A percentile compares a stretch with the other conserved stretches of the same genome.
Evolutionary conservation across 2,888 invertebrate species (phyloP).

Genomic region (Resseliella maxima): DNA sequence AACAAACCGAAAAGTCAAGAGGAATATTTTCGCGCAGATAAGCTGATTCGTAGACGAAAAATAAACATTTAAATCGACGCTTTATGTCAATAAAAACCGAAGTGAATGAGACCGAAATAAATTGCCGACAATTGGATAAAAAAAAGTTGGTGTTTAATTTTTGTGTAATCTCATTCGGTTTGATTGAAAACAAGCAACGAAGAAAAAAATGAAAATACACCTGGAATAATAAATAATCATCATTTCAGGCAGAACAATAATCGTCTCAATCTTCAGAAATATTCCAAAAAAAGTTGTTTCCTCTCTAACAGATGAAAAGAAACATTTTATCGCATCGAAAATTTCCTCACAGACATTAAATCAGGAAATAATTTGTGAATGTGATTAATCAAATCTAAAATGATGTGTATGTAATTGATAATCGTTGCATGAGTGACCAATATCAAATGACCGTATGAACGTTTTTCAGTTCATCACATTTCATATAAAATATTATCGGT

Average conservation of each 20-base stretch:
- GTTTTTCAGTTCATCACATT: not conserved
- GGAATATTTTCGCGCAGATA: not conserved
- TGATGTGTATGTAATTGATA: conserved; percentile 31
- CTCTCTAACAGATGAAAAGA: not conserved
- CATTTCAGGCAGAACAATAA: not conserved
- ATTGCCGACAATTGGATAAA: not conserved
- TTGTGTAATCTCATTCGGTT: conserved; percentile 46
- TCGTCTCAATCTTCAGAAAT: not conserved
- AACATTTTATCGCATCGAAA: not conserved
- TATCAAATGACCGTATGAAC: conserved; percentile 47
- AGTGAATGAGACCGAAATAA: conserved; percentile 43
- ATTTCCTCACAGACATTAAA: not conserved
- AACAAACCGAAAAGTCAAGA: not conserved
- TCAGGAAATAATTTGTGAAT: conserved; percentile 1
- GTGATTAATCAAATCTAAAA: not conserved
- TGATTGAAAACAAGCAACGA: conserved; percentile 24
- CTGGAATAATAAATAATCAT: not conserved
- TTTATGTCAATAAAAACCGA: conserved; percentile 41
- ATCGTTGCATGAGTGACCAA: not conserved
- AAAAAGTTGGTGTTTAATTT: too few relatives aligned
- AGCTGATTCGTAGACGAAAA: not conserved
- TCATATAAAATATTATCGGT: not conserved
- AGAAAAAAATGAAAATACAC: not conserved
- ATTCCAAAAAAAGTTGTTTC: not conserved
- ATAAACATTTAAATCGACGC: not conserved